Base-by-base conservation (phyloP, 2,113 vertebrate genomes). In the Corythaixoides concolor region DNA sequence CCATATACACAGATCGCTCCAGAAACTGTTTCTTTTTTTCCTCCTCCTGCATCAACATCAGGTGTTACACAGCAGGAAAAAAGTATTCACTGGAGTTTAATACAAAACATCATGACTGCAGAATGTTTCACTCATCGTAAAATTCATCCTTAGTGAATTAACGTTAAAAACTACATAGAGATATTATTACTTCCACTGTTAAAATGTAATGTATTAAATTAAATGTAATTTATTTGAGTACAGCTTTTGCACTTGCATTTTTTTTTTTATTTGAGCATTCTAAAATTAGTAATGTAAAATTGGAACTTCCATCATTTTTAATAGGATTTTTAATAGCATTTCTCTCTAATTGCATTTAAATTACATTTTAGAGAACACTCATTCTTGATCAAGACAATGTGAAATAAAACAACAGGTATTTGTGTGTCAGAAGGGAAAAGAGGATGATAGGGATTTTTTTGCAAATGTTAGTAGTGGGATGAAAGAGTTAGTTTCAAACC, bases 51-150 rank as follows among this genome's bases (percentile, higher is more conserved):
- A 85, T 28, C 66, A 94, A 56, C 84, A 96, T 86, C 59, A 90
- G 41, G 85, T 95, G 66, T 78, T 92, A 92, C 70, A 95, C 88
- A 94, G 91, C 68, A 92, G 52, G 39, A 83, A 81, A 50, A 55
- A 69, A 27, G 59, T 50, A 74, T 58, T 96, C 88, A 78, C 43
- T 83, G 91, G 73, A 60, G 69, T 89, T 95, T 93, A 97, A 90
- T 49, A 85, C 21, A 89, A 80, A 96, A 55, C 26, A 45, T 14
- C 6, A 15, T 20, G 30, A 81, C 1, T 86, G 19, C 30, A 70
- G 50, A 77, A 77, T 56, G 20, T 24, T 86, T 68, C 35, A 74
- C 43, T 77, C 7, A 26, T 13, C 8, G 8, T 70, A 39, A 95
- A 92, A 87, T 81, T 62, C 12, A 90, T 66, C 45, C n/a, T 90